phyloP scores from a whole-genome alignment of 2,113 vertebrate genomes.

The Daboia siamensis region DNA sequence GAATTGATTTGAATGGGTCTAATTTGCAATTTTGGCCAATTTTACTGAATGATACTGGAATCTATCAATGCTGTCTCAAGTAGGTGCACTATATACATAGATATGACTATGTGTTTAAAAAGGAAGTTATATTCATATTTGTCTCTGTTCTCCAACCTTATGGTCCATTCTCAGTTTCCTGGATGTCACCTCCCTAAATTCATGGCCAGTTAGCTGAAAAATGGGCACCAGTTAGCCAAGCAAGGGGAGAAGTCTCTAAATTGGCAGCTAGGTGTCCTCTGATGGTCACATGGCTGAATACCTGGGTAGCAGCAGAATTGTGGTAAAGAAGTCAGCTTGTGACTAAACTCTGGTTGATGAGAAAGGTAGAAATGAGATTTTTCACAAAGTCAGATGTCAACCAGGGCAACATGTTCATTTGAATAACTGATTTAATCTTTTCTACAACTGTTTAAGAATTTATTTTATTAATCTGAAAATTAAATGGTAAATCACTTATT shows the following conservation, averaged over 20 bases:
- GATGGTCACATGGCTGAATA: background rate
- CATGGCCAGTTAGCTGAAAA: background rate
- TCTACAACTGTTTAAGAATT: background rate
- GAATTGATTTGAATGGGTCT: conserved; percentile 46
- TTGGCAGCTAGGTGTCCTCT: background rate
- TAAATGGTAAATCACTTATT: background rate
- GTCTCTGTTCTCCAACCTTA: background rate
- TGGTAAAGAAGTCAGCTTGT: background rate
- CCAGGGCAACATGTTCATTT: background rate
- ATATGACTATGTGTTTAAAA: background rate
- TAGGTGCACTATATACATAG: conserved; percentile 41
- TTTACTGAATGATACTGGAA: conserved; percentile 63
- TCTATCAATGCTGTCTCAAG: conserved; percentile 62
- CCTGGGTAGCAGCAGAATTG: background rate
- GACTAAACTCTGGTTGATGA: background rate
- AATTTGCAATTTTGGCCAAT: conserved; percentile 73
- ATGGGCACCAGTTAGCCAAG: background rate
- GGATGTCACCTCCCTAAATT: background rate
- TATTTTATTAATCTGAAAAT: background rate
- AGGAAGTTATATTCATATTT: conserved; percentile 6
- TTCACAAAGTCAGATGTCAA: background rate
- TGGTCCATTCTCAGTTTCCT: background rate
- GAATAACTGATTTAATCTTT: background rate
- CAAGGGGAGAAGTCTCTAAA: background rate
- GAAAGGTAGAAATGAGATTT: background rate